Evolutionary conservation across 2,113 vertebrate genomes (phyloP), one percentile per base, ranked within the genome.

Genomic region (Bambusicola thoracicus): DNA sequence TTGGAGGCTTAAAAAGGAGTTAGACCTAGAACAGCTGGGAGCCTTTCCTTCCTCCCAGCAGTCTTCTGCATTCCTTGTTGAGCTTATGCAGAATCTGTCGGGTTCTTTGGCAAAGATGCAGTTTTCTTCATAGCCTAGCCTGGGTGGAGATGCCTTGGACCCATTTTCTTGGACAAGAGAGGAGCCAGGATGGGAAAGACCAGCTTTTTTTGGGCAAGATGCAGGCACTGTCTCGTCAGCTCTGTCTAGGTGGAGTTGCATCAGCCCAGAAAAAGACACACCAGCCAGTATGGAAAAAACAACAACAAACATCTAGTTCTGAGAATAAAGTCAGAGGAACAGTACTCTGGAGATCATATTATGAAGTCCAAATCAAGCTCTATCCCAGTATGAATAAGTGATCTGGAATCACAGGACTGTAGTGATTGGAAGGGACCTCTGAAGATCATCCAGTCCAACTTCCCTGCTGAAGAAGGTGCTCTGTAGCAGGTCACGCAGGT

Each of bases 61-160:
- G 38, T 79, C 53, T 76, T 85, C 74, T 76, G 10, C 4, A 20
- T 2, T 13, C 44, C 79, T 43, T 40, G 44, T 13, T 85, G 34
- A 80, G 58, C 55, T 86, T 77, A 19, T 69, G 19, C 5, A 70
- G 46, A 90, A 38, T 84, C 66, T 63, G 20, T 61, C n/a, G 6
- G n/a, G 48, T 87, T 82, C 34, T 72, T 75, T 73, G 58, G 66
- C n/a, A 62, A 77, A 62, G 12, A 27, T 36, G 49, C 25, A n/a
- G 8, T 62, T 87, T 89, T 69, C 20, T 78, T 62, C 8, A 0
- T 82, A 87, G 48, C 21, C 53, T 29, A 94, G 67, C 8, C n/a
- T 82, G 81, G 93, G 93, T 94, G 90, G 90, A 89, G 85, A 73
- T 69, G 55, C 41, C 55, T 96, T 96, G 87, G 91, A 63, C 17